phyloP scores from a whole-genome alignment of 2,888 invertebrate species.

The Oxyteleia sp. region DNA sequence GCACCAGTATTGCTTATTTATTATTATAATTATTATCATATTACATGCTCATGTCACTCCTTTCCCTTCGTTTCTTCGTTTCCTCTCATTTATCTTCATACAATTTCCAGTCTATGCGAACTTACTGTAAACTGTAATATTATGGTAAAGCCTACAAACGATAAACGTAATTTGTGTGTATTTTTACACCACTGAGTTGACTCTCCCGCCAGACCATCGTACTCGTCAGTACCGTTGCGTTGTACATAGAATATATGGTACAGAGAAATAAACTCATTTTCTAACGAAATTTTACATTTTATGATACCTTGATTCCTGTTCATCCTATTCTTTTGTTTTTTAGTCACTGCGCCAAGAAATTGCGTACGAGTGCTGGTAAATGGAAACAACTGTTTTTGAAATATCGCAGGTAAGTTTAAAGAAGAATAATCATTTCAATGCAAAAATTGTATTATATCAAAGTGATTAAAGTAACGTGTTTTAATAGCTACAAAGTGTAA shows the following conservation, averaged over 20 bases:
- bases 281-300: conserved; percentile 81
- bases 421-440: conserved; percentile 18
- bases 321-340: conserved; percentile 15
- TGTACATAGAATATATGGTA: conserved; percentile 87
- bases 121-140: conserved; percentile 73
- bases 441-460: not conserved
- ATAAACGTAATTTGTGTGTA: conserved; percentile 79
- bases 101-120: conserved; percentile 66
- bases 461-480: not conserved
- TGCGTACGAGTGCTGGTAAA: not conserved
- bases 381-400: not conserved
- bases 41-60: conserved; percentile 70
- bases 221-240: conserved; percentile 86
- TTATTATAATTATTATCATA: conserved; percentile 79
- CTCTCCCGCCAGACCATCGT: conserved; percentile 81
- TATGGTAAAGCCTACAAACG: conserved; percentile 76
- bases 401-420: conserved; percentile 22
- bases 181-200: conserved; percentile 83
- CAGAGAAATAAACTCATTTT: conserved; percentile 88
- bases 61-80: conserved; percentile 65
- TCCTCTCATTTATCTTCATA: conserved; percentile 67
- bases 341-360: not conserved
- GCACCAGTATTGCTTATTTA: conserved; percentile 87
- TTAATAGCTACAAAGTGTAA: not conserved
- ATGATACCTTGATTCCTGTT: conserved; percentile 40